Conservation (phyloP, 2,113 vertebrate species). For the Sylvietta virens region DNA sequence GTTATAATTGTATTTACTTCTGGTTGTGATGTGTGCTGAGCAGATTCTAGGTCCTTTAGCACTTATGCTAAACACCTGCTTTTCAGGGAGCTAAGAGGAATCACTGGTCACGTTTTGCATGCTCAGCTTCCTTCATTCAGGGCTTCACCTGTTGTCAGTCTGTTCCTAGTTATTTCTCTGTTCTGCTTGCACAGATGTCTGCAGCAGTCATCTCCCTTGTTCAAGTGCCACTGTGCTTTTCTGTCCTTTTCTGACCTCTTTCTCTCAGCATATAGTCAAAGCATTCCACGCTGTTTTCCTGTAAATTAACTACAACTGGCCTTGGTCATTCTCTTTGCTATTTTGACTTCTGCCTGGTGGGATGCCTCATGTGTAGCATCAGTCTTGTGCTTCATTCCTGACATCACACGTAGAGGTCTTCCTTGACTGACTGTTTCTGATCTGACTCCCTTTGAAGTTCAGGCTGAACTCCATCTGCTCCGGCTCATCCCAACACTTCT, state of each 20-base stretch:
- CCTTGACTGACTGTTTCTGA: not conserved
- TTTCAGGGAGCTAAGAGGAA: not conserved
- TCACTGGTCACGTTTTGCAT: not conserved
- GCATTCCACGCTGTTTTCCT: not conserved
- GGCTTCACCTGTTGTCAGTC: not conserved
- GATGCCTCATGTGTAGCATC: not conserved
- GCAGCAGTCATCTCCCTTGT: not conserved
- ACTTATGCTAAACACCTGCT: not conserved
- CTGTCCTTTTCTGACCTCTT: not conserved
- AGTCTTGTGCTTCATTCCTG: not conserved
- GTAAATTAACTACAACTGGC: not conserved
- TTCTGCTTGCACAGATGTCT: not conserved
- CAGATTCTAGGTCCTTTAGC: not conserved
- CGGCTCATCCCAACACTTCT: not conserved
- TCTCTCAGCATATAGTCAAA: not conserved
- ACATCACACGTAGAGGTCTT: not conserved
- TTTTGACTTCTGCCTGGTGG: not conserved
- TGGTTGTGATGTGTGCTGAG: not conserved
- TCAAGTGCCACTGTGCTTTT: not conserved
- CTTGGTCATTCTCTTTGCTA: not conserved
- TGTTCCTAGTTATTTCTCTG: not conserved
- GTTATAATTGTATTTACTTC: not conserved
- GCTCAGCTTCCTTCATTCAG: not conserved
- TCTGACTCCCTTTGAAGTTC: conserved; percentile 14
- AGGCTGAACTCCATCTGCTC: not conserved